Base-by-base conservation (phyloP, 2,888 invertebrate species). In the Belgica antarctica region DNA sequence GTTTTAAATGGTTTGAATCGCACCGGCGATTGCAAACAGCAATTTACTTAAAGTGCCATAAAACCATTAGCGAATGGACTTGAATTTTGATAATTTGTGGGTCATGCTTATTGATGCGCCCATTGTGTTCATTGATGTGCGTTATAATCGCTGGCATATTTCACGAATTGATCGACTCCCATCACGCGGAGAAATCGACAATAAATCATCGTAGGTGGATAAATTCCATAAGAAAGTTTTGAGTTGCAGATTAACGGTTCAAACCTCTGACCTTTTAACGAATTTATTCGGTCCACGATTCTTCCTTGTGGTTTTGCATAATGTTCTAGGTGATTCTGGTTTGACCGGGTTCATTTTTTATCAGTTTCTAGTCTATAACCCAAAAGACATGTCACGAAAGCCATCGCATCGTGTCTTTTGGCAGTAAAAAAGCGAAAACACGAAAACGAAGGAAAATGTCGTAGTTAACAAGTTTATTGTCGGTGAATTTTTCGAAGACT, bases 321-420 rank as follows among this genome's bases (percentile, higher is more conserved):
- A 34, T 3, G n/a, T 41, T 41, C 41, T n/a, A 2, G 2, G 41
- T 2, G 41, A 41, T 41, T 41, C 41, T 41, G 41, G 41, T 41
- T 41, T 41, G 41, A 41, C 41, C 41, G 41, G 41, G 15, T 41
- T 41, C 41, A n/a, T 41, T 15, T 41, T 31, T 31, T 31, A 31
- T 31, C n/a, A n/a, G n/a, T n/a, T n/a, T n/a, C n/a, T n/a, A n/a
- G n/a, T n/a, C n/a, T n/a, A n/a, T n/a, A n/a, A n/a, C n/a, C n/a
- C n/a, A n/a, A n/a, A n/a, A n/a, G n/a, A n/a, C n/a, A n/a, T n/a
- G n/a, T n/a, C 41, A 41, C 15, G n/a, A 15, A 41, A n/a, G 15
- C 31, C 31, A 31, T 31, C 10, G 31, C 4, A 10, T 31, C 41
- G 15, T 41, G 41, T 41, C 41, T n/a, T n/a, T n/a, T n/a, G n/a